phyloP scores from a whole-genome alignment of 2,113 vertebrate species.

The Solea solea region DNA sequence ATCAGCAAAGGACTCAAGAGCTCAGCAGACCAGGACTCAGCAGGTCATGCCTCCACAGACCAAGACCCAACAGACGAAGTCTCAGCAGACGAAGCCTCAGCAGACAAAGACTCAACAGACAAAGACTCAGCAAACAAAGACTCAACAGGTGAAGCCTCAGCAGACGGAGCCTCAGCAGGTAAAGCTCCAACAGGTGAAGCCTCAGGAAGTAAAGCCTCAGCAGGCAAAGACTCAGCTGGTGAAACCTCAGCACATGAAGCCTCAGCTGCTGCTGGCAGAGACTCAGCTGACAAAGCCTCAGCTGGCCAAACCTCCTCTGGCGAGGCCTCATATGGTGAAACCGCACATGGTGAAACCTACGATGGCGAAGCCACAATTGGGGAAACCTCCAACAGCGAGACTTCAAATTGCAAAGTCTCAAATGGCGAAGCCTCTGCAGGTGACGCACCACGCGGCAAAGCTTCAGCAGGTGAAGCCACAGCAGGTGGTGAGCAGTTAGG shows the following conservation, averaged over 20 bases:
- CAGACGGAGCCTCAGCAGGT: not conserved
- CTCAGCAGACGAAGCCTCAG: not conserved
- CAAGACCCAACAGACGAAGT: not conserved
- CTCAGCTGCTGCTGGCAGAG: no score
- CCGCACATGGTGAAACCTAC: not conserved
- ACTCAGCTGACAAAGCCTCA: not conserved
- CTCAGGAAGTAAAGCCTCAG: not conserved
- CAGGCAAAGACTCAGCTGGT: not conserved
- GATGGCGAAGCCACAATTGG: not conserved
- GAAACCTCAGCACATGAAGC: no score
- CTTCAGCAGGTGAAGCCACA: not conserved
- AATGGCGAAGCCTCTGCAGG: not conserved
- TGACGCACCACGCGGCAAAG: not conserved
- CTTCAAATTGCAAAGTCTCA: no score
- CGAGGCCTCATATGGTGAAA: not conserved
- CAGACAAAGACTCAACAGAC: not conserved
- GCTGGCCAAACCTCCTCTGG: no score
- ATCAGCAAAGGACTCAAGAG: not conserved
- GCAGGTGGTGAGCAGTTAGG: not conserved
- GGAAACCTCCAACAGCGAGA: not conserved
- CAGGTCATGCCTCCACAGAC: not conserved
- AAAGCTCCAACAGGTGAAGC: not conserved
- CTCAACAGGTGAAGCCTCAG: not conserved
- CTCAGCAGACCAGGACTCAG: not conserved
- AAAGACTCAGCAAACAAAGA: not conserved